Percentiles rank a stretch among this genome's conserved stretches.
Evolutionary conservation across 2,797 vertebrate genomes (phyloP).

Genomic region (Lateolabrax maculatus): DNA sequence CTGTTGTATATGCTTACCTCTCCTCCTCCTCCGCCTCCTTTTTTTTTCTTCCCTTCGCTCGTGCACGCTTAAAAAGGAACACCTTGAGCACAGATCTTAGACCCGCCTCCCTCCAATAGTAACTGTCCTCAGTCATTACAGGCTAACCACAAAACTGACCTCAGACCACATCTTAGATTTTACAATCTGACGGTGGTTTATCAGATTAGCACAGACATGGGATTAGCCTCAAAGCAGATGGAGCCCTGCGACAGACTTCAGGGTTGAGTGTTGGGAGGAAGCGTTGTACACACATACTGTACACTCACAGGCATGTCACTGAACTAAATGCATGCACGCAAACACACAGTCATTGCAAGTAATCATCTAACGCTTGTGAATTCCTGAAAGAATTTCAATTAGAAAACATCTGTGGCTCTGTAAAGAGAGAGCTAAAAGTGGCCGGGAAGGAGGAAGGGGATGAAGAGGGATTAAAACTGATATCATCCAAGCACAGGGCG

Average conservation of each 20-base stretch:
- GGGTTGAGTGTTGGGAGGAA: slow-evolving; percentile 3
- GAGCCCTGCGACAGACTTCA: slow-evolving; percentile 32
- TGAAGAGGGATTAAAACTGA: slow-evolving; percentile 64
- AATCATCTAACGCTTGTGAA: neutral
- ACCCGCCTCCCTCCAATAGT: slow-evolving; percentile 13
- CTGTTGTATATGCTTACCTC: neutral
- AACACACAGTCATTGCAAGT: neutral
- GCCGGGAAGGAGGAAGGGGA: slow-evolving; percentile 30
- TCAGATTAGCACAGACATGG: slow-evolving; percentile 69
- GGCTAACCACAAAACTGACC: slow-evolving; percentile 35
- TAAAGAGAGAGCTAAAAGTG: neutral
- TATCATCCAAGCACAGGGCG: slow-evolving; percentile 38
- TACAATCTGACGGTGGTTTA: slow-evolving; percentile 51
- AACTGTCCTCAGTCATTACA: neutral
- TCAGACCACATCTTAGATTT: slow-evolving; percentile 30
- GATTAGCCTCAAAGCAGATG: slow-evolving; percentile 76
- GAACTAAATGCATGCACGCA: neutral
- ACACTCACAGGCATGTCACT: slow-evolving; percentile 3
- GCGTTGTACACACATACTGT: slow-evolving; percentile 3
- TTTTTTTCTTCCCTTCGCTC: neutral
- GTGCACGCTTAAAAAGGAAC: neutral
- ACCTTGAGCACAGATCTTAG: slow-evolving; percentile 23
- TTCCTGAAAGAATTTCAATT: neutral
- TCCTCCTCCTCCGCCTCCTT: neutral
- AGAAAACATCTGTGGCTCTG: neutral